Evolutionary conservation across 2,113 vertebrate genomes (phyloP), one percentile per base, ranked within the genome.

Genomic region (Rhynchomys soricoides): DNA sequence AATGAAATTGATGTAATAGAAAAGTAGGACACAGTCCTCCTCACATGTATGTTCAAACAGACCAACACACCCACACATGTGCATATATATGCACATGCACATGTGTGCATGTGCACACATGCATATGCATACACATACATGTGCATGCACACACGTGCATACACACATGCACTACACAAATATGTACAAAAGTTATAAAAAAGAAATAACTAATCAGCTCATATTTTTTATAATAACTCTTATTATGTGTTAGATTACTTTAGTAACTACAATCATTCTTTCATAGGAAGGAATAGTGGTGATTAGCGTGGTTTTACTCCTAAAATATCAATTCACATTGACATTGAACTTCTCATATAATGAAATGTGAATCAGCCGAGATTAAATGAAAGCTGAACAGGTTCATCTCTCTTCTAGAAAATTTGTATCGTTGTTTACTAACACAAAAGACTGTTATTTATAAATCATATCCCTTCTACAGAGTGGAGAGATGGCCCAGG

Each of bases 311-410:
- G 7, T 45, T 91, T 79, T 50, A 37, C 1, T 34, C 9, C 10
- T 9, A 34, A 43, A 29, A 66, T 89, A 66, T 68, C 13, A 68
- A 70, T 62, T 8, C 6, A 95, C 24, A 55, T 52, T 91, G n/a
- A 95, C 24, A 55, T 52, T 91, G n/a, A 13, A 43, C 7, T 70
- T 93, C 85, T 62, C 6, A 3, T 90, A 43, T 40, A 74, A 62
- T 91, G 37, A 9, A 95, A 90, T 73, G 52, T 48, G 77, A 66
- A 55, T 93, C 88, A 45, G 7, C 66, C 96, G 82, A 73, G 89
- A 70, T 81, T 91, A 94, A 97, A 62, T 83, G 22, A 62, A 45
- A 88, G 6, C 7, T 62, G 34, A 66, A 68, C 15, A 48, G 10
- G 12, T n/a, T 29, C 29, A 88, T 75, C 55, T 16, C 66, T 24